phyloP scores from a whole-genome alignment of 1,140 invertebrate species.

The Cydia splendana region DNA sequence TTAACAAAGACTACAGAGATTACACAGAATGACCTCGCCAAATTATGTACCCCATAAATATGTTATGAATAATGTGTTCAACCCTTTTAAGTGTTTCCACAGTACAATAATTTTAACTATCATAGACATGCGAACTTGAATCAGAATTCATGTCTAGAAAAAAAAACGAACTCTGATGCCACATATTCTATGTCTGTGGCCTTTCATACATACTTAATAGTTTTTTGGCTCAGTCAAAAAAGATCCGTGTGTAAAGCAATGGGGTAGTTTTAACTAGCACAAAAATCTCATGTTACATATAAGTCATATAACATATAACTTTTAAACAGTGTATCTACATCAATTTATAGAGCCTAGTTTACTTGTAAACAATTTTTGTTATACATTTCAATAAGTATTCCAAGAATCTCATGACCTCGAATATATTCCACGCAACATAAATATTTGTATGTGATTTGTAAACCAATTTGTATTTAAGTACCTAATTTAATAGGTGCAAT shows the following conservation, averaged over 20 bases:
- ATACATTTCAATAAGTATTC: background rate
- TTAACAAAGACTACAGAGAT: background rate
- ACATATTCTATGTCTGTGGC: no score
- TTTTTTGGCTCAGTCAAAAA: no score
- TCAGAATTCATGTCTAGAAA: no score
- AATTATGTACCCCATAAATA: background rate
- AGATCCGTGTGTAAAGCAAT: no score
- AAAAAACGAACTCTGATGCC: no score
- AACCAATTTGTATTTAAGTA: background rate
- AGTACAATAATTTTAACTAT: no score
- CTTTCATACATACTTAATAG: no score
- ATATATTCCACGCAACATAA: background rate
- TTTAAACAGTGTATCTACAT: background rate
- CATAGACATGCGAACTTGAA: no score
- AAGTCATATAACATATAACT: background rate
- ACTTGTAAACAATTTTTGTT: background rate
- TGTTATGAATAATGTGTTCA: background rate
- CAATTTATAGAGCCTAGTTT: background rate
- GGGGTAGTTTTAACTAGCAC: background rate
- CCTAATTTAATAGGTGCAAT: background rate
- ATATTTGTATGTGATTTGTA: background rate
- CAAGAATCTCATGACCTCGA: conserved; percentile 2
- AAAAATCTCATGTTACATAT: background rate
- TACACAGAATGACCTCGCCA: background rate
- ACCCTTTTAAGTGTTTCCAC: background rate